A percentile compares a stretch with the other conserved stretches of the same genome.
phyloP scores from a whole-genome alignment of 2,888 invertebrate genomes.

The Troides oblongomaculatus region DNA sequence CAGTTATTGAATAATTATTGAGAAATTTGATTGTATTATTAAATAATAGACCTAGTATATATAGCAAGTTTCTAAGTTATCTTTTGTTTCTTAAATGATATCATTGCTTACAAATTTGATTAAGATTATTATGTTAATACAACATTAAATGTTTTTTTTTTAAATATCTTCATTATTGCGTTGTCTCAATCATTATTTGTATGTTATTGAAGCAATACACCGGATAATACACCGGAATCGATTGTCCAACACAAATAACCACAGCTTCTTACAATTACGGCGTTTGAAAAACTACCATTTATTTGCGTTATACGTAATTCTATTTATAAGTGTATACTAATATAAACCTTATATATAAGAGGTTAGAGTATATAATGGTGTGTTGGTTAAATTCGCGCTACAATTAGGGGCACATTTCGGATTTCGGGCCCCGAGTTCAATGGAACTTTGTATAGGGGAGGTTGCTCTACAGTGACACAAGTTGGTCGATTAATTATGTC shows the following conservation, averaged over 20 bases:
- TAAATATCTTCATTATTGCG: no score
- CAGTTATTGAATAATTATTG: not conserved
- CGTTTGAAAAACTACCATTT: slow-evolving; percentile 67
- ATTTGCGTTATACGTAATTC: slow-evolving; percentile 33
- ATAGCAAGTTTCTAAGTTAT: no score
- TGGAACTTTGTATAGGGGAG: slow-evolving; percentile 36
- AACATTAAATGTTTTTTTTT: no score
- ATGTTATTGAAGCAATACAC: no score
- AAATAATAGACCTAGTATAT: no score
- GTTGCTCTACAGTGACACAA: slow-evolving; percentile 55
- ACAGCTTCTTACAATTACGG: slow-evolving; percentile 66
- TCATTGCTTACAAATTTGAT: no score
- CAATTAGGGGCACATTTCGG: slow-evolving; percentile 60
- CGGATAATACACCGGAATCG: no score
- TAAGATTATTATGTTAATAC: no score
- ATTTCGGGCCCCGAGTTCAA: slow-evolving; percentile 40
- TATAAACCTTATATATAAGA: slow-evolving; percentile 34
- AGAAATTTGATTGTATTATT: no score
- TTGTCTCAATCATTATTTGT: no score
- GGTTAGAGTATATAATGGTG: slow-evolving; percentile 25
- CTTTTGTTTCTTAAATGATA: no score
- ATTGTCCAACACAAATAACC: slow-evolving; percentile 63
- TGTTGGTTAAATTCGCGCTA: slow-evolving; percentile 32
- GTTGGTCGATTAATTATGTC: slow-evolving; percentile 71
- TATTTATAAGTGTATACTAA: slow-evolving; percentile 34